These are phyloP conservation scores for Sorex fumeus DNA, from an alignment of 2,113 vertebrate genomes.

Conservation along the genomic window DNA sequence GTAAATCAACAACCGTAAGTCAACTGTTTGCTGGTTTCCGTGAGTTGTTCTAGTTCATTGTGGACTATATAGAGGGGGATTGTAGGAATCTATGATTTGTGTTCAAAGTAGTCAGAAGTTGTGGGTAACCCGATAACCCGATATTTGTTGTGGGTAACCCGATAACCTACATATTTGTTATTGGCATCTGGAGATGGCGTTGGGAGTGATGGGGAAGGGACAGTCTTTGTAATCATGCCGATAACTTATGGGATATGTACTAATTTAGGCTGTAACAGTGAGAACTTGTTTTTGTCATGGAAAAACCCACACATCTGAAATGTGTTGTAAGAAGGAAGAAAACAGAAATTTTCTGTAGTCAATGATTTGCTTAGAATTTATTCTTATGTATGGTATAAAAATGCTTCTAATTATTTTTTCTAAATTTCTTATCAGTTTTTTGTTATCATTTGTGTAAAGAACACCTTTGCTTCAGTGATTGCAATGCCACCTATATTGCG, in stretches of 20 bases:
- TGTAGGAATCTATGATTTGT: neutral
- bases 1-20: neutral
- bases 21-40: neutral
- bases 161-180: neutral
- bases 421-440: neutral
- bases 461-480: neutral
- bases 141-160: neutral
- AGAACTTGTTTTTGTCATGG: neutral
- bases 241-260: neutral
- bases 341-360: neutral
- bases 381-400: neutral
- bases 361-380: neutral
- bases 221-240: neutral
- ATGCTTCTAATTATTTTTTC: neutral
- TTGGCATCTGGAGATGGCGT: neutral
- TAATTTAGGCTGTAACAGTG: neutral
- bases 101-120: neutral
- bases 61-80: neutral
- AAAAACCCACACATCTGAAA: neutral
- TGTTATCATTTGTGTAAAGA: neutral
- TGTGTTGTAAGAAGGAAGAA: neutral
- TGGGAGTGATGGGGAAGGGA: no score
- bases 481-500: neutral
- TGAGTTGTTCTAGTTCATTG: neutral
- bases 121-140: neutral